Evolutionary conservation across 2,113 vertebrate species (phyloP), one percentile per base, ranked within the genome.

Genomic region (Callospermophilus lateralis): DNA sequence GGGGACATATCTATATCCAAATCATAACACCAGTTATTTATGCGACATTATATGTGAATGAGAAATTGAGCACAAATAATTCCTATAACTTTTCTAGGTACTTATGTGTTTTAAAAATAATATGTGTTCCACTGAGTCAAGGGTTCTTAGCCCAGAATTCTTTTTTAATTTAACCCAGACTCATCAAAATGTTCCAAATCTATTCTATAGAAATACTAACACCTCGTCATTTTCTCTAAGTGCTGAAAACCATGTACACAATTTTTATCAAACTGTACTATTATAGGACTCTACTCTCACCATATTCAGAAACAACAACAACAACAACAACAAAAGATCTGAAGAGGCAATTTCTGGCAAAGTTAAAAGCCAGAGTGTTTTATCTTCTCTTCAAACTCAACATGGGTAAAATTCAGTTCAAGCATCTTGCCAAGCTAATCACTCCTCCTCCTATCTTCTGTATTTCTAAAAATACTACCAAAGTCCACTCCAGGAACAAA

Each of bases 21-120:
- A 58, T 58, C 55, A 58, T 58, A 58, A 58, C n/a, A 8, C 39
- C 26, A 65, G 30, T 65, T 42, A 68, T 85, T 73, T 88, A 84
- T 77, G 30, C 42, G 61, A 86, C 78, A 83, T 96, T 84, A 72
- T 89, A 80, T 86, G 42, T 53, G 37, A 73, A 85, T 72, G 78
- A 76, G 80, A 77, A 97, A 72, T 24, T 42, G 34, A 84, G 12
- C 39, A 55, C 26, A 65, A 87, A 26, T 19, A 72, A 73, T 55
- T 89, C 51, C 61, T 73, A 10, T 61, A 39, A 90, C 28, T 92
- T 88, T 84, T 26, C 32, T 83, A 61, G 2, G 2, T 84, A 74
- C 24, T 28, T 70, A 55, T 0, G 1, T 91, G 63, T 88, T 77
- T 9, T 58, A 58, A 88, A 74, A 77, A 24, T 5, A 53, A 45